Conservation (phyloP, 92 coral and sea anemone species). For the Umimayanthus chanpuru region DNA sequence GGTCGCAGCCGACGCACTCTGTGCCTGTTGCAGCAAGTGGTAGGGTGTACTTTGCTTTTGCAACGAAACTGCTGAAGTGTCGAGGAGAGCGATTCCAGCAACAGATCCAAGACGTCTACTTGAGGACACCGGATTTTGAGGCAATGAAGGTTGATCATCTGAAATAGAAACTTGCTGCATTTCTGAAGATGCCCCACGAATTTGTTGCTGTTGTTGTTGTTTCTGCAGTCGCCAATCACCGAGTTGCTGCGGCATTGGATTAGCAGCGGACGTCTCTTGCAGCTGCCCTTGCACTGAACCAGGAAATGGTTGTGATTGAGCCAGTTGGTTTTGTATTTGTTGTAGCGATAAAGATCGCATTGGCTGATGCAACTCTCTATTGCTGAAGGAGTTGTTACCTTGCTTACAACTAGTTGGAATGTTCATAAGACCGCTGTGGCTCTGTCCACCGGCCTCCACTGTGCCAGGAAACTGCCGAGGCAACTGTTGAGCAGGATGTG, state of each 20-base stretch:
- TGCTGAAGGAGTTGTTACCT: neutral
- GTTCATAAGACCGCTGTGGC: neutral
- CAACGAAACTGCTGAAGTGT: neutral
- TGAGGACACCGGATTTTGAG: neutral
- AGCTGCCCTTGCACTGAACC: neutral
- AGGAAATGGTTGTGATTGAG: neutral
- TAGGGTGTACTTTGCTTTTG: slow-evolving; percentile 9
- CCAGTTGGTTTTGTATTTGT: neutral
- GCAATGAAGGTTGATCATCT: neutral
- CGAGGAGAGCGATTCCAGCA: neutral
- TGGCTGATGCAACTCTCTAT: neutral
- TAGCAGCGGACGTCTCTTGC: neutral
- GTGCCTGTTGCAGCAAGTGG: neutral
- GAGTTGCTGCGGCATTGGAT: slow-evolving; percentile 18
- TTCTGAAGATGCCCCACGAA: neutral
- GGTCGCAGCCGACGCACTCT: neutral
- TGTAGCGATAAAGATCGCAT: neutral
- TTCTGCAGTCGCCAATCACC: neutral
- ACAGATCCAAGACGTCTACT: neutral
- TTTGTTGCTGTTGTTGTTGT: neutral
- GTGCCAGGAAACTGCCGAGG: slow-evolving; percentile 2
- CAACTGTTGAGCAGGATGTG: neutral
- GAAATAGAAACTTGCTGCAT: neutral
- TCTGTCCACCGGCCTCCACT: neutral
- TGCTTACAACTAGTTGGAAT: neutral